Percentiles rank a stretch among this genome's conserved stretches.
These are phyloP conservation scores for Gymnorhina tibicen DNA, from an alignment of 2,113 vertebrate species.

Conservation along the genomic window DNA sequence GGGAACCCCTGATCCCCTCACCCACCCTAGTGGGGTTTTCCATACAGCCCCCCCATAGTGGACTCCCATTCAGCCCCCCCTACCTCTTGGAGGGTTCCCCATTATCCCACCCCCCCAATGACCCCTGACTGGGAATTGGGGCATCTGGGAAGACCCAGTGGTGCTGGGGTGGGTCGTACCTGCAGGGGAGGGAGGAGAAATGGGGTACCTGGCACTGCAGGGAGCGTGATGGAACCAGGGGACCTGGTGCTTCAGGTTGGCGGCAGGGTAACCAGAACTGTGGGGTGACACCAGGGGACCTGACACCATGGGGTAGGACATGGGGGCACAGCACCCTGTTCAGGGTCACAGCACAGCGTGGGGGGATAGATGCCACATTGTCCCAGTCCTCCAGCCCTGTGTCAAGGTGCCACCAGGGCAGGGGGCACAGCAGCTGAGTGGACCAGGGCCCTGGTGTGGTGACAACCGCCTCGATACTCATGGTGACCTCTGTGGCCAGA, in stretches of 20 bases:
- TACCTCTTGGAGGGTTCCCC: neutral
- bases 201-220: neutral
- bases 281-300: neutral
- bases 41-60: neutral
- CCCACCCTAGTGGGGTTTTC: neutral
- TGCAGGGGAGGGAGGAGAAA: neutral
- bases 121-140: neutral
- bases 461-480: neutral
- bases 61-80: neutral
- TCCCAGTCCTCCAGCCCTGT: neutral
- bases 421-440: neutral
- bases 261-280: neutral
- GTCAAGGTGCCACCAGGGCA: fast-evolving
- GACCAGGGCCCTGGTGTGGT: neutral
- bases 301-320: fast-evolving
- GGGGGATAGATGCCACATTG: too few relatives aligned
- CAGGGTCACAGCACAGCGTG: too few relatives aligned
- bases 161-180: neutral
- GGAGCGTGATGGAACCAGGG: neutral
- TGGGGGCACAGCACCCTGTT: fast-evolving
- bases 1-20: neutral
- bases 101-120: neutral
- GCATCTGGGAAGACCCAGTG: fast-evolving
- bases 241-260: neutral
- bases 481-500: neutral